Base-by-base conservation (phyloP, 1,140 invertebrate species). In the Tyrophagus putrescentiae region DNA sequence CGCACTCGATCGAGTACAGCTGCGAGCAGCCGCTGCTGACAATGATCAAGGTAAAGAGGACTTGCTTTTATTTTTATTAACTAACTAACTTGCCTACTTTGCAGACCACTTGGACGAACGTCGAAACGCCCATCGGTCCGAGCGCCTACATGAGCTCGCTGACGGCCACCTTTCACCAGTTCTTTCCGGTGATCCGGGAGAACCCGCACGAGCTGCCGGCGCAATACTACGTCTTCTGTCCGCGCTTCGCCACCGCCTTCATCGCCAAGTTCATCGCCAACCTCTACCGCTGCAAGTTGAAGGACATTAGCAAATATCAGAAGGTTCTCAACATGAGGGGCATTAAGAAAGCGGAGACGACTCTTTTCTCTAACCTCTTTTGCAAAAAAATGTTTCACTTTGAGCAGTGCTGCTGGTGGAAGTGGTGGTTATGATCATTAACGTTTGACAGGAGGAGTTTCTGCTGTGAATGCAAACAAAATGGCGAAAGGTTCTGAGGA, bases 221-320 rank as follows among this genome's bases (percentile, higher is more conserved):
- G 76, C 98, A 98, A 72, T 98, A 97, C 71, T 97, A 93, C 0
- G 90, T 98, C 71, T 90, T 98, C 68, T 98, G 93, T 71, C 82
- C 94, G 13, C 88, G 93, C 70, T 95, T 98, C 76, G 90, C 86
- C 0, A 82, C 87, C 68, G 83, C 85, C 0, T 96, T 97, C 65
- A 95, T 95, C 70, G 85, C 87, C 16, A 97, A 96, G 72, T 91
- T 93, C 68, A 84, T 96, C 29, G 84, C 85, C 61, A 84, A 86
- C 66, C 75, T 98, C 16, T 97, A 89, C 70, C 92, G 92, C 69
- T 98, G 95, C 68, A 91, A 92, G 66, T 72, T 99, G 53, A 98
- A 98, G 75, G 88, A 93, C 62, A 71, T 83, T 11, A 77, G 80
- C 6, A 94, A 98, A 71, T 92, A 98, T 71, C 86, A 93, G 68